Evolutionary conservation across 1,140 invertebrate species (phyloP).

Genomic region (Pseudomyrmex concolor): DNA sequence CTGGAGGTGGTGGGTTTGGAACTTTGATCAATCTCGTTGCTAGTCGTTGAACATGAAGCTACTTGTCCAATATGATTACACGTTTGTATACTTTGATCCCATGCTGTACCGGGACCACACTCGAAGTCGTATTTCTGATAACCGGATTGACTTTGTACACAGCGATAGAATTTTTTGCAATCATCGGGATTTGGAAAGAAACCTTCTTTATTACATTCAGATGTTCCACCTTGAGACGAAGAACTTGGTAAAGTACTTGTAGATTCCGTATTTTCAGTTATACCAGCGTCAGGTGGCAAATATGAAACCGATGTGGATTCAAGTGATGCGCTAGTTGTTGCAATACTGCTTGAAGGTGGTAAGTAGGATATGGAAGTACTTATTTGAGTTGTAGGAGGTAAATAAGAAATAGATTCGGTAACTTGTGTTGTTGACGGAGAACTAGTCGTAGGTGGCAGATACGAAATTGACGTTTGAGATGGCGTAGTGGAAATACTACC

Average conservation of each 20-base stretch:
- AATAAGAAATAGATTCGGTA: constrained; percentile 1
- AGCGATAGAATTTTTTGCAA: constrained; percentile 87
- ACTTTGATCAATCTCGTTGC: constrained; percentile 65
- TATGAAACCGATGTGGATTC: constrained; percentile 5
- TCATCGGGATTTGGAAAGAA: constrained; percentile 88
- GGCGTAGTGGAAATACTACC: neutral
- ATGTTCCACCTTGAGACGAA: constrained; percentile 49
- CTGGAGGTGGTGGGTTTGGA: neutral
- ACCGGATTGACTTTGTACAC: constrained; percentile 81
- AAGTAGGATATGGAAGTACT: constrained; percentile 30
- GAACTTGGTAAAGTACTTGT: neutral
- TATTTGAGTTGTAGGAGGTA: neutral
- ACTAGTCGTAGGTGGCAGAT: constrained; percentile 24
- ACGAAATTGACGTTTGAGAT: constrained; percentile 20
- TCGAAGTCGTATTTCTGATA: constrained; percentile 79
- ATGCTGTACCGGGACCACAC: constrained; percentile 81
- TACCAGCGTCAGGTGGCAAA: constrained; percentile 23
- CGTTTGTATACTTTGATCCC: constrained; percentile 81
- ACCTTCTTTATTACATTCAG: constrained; percentile 86
- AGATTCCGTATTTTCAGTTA: neutral
- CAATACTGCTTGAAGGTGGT: constrained; percentile 17
- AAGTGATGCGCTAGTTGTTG: neutral
- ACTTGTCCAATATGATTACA: constrained; percentile 80
- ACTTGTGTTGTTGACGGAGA: constrained; percentile 9
- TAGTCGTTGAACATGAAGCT: constrained; percentile 69